Base-by-base conservation (phyloP, 2,797 vertebrate species). In the Acipenser ruthenus region DNA sequence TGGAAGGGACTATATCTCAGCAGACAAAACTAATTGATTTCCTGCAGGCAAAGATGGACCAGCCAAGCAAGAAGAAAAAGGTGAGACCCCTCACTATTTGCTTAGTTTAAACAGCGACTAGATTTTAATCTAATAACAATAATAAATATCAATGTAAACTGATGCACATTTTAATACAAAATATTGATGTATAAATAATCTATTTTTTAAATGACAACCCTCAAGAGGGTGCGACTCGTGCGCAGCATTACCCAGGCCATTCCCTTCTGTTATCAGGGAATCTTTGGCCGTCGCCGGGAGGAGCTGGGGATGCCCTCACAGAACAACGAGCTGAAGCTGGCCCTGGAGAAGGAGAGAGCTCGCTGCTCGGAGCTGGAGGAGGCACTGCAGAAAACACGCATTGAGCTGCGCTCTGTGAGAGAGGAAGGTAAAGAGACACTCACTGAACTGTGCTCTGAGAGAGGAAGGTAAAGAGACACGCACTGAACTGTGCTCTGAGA, bases 11-110 rank as follows among this genome's bases (percentile, higher is more conserved):
- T 62, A 99, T 99, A 83, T 95, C 96, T 69, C 96, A 99, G 73
- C 96, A 99, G 88, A 98, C 94, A 76, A 97, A 98, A 82, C 93
- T 97, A 73, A 99, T 99, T 67, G 96, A 99, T 83, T 99, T 99
- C 80, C 89, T 99, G 52, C 97, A 99, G 88, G 95, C 95, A 70
- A 99, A 99, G 87, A 97, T 99, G 96, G 97, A 99, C 80, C 97
- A 98, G 63, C 96, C 97, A 12, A 89, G 91, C 4, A 99, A 99
- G 90, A 99, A 99, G 84, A 99, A 99, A 86, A 99, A 99, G 95
- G 97, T 97, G 82, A 74, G 83, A 6, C 8, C 10, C 8, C 53
- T n/a, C 55, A 37, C 23, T 37, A 37, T 37, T 37, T 37, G 23
- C 23, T 37, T 37, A 4, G 23, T 37, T 37, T 37, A 3, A 37